A percentile compares a stretch with the other conserved stretches of the same genome.
Conservation (phyloP, 1,140 invertebrate genomes). For the Drosophila erecta region DNA sequence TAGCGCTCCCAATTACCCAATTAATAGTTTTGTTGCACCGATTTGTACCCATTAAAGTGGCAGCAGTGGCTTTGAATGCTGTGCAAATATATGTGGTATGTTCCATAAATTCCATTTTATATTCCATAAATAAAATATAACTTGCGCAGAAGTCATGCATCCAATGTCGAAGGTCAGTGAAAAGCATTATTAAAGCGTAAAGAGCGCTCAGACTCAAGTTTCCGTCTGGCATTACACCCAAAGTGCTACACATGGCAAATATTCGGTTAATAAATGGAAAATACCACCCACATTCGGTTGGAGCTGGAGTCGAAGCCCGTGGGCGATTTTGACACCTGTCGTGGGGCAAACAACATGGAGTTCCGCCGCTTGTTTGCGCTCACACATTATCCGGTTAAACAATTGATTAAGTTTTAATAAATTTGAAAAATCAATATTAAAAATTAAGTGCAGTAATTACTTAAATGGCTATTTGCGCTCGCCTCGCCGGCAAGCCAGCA, state of each 20-base stretch:
- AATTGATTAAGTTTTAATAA: conserved; percentile 82
- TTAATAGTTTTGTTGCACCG: not conserved
- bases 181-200: no score
- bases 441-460: conserved; percentile 81
- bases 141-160: no score
- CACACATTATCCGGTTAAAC: conserved; percentile 58
- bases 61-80: no score
- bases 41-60: no score
- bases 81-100: no score
- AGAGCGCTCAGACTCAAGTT: no score
- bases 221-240: no score
- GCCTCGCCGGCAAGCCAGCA: conserved; percentile 32
- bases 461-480: conserved; percentile 75
- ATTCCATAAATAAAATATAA: no score
- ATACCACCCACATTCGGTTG: conserved; percentile 1
- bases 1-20: not conserved
- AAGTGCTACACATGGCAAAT: no score
- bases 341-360: not conserved
- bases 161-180: no score
- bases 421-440: conserved; percentile 81
- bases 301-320: not conserved
- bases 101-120: no score
- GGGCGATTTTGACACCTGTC: conserved; percentile 12
- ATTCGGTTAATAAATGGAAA: not conserved
- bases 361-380: not conserved